Base-by-base conservation (phyloP, 1,140 invertebrate species). In the Drosophila fuyamai region DNA sequence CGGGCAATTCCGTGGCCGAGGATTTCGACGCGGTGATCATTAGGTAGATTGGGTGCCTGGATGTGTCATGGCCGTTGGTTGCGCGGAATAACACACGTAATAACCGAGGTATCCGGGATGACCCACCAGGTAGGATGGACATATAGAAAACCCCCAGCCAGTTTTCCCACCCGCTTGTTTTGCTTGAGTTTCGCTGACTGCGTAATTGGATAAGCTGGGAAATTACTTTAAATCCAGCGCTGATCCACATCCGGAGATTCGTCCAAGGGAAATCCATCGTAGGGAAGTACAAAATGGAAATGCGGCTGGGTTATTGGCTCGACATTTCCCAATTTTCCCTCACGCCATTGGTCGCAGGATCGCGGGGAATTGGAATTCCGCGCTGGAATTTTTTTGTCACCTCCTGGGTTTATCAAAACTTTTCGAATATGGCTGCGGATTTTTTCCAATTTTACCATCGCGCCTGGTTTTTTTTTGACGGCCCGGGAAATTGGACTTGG, bases 151-250 rank as follows among this genome's bases (percentile, higher is more conserved):
- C 67, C 82, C 63, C 80, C 76, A 41, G 51, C 18, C 29, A 48
- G 50, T 43, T 66, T 54, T 72, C 36, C 62, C 70, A 48, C 60
- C 50, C 59, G 44, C 36, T 61, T 63, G 68, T 81, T 90, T 82
- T 79, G 83, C 83, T 86, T 88, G 83, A 89, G 71, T 89, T 90
- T 85, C 54, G 78, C 75, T 90, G 89, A 91, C 89, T 91, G 79
- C 84, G 79, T 91, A 91, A 91, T 91, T 91, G 84, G 89, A 89
- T 91, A 89, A 91, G 68, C 76, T 74, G 84, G 84, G 81, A 82
- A 89, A 91, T 90, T 81, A 86, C 81, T 82, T 81, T 78, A 80
- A 91, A 89, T 83, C 85, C 81, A 53, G 62, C 58, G 61, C 79
- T 76, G 85, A 90, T 90, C 85, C 85, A 90, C 76, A 90, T 90